A percentile compares a stretch with the other conserved stretches of the same genome.
phyloP scores from a whole-genome alignment of 2,113 vertebrate species.

The Lipotes vexillifer region DNA sequence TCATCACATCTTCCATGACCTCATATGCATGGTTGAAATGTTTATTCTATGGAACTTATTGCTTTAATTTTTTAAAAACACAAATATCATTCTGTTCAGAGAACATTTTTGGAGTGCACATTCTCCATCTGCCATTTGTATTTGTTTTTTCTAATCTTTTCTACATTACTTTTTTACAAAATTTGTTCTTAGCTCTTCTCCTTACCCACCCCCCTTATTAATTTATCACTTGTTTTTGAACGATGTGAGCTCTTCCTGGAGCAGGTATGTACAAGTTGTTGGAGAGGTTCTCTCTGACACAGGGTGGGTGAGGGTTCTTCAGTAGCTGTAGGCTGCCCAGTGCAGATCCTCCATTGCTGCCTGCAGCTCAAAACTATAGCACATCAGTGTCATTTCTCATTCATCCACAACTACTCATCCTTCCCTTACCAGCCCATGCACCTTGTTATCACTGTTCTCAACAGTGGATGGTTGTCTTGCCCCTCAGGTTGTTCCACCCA shows the following conservation, averaged over 20 bases:
- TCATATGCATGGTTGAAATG: neutral
- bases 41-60: neutral
- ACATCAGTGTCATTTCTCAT: neutral
- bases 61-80: neutral
- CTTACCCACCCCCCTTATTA: neutral
- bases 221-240: neutral
- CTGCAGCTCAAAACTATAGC: neutral
- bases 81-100: neutral
- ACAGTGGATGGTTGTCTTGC: neutral
- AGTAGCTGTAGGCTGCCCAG: neutral
- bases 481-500: neutral
- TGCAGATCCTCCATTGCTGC: neutral
- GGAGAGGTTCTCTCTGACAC: neutral
- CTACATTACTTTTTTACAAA: neutral
- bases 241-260: neutral
- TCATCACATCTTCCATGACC: neutral
- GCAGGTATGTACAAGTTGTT: neutral
- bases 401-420: neutral
- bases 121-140: neutral
- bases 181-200: neutral
- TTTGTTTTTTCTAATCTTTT: neutral
- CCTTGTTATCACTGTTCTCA: neutral
- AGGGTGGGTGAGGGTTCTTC: neutral
- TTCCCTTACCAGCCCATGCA: neutral
- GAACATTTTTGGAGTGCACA: neutral